These are phyloP conservation scores for Epistrophe grossulariae DNA, from an alignment of 2,888 invertebrate species.

Conservation along the genomic window DNA sequence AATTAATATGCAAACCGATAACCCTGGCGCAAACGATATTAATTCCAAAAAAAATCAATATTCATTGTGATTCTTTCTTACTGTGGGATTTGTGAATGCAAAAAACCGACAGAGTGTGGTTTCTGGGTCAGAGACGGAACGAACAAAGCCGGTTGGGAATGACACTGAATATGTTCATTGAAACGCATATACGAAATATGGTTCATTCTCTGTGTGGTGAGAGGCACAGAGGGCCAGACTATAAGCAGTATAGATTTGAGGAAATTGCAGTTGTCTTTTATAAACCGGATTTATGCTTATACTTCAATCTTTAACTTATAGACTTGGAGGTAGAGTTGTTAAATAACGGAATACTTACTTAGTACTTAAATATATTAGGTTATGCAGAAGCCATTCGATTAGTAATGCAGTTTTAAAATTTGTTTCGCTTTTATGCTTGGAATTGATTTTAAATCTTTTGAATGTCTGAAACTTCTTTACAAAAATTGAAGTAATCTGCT, in stretches of 20 bases:
- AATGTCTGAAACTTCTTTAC: too few species aligned
- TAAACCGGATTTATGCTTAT: conserved; percentile 20
- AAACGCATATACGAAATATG: conserved; percentile 38
- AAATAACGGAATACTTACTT: not conserved
- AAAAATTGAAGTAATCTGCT: too few species aligned
- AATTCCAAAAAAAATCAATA: conserved; percentile 68
- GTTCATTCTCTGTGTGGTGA: conserved; percentile 3
- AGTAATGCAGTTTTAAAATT: too few species aligned
- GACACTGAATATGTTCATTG: conserved; percentile 46
- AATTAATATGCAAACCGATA: conserved; percentile 61
- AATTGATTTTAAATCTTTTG: too few species aligned
- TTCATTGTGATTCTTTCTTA: conserved; percentile 19
- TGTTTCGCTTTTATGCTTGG: too few species aligned
- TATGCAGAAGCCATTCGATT: not conserved
- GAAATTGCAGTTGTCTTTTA: conserved; percentile 33
- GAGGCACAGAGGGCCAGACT: not conserved
- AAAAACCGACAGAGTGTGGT: conserved; percentile 39
- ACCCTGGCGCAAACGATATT: conserved; percentile 60
- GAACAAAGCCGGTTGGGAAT: conserved; percentile 20
- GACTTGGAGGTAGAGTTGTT: not conserved
- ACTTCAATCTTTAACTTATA: not conserved
- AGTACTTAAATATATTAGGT: not conserved
- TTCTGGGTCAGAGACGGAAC: conserved; percentile 59
- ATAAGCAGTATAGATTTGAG: conserved; percentile 29
- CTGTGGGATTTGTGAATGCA: conserved; percentile 32